Evolutionary conservation across 2,113 vertebrate genomes (phyloP).

Genomic region (Ptilorrhoa leucosticta): DNA sequence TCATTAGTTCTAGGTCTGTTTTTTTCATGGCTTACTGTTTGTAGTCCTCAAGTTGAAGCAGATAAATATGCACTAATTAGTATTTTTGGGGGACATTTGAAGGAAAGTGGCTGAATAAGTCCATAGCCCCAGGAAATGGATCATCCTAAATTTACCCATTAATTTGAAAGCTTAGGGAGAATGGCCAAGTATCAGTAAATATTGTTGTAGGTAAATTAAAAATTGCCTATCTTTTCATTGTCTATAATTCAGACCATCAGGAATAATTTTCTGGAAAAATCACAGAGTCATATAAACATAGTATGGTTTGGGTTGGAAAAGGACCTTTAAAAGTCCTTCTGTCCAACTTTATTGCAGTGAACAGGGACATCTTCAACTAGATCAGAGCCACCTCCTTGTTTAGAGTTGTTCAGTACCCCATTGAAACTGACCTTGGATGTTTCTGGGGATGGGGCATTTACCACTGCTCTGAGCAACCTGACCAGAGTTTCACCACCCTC

Average conservation of each 20-base stretch:
- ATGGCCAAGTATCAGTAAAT: not conserved
- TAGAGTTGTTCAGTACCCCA: not conserved
- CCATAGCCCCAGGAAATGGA: not conserved
- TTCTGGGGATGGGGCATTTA: not conserved
- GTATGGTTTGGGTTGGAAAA: not conserved
- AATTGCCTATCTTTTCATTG: not conserved
- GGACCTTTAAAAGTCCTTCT: not conserved
- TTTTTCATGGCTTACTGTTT: not conserved
- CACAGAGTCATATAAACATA: not conserved
- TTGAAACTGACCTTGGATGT: not conserved
- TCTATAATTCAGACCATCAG: not conserved
- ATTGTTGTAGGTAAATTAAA: not conserved
- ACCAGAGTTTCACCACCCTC: not conserved
- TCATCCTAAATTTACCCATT: not conserved
- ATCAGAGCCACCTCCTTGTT: not conserved
- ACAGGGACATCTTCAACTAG: not conserved
- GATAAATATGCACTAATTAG: not conserved
- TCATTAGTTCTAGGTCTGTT: not conserved
- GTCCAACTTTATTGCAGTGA: not conserved
- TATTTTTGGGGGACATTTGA: rapidly evolving
- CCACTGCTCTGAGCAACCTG: not conserved
- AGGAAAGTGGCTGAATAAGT: not conserved
- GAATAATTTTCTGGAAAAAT: not conserved
- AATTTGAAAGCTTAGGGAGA: not conserved
- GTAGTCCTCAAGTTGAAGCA: not conserved